These are phyloP conservation scores for Arrhopalites spinosus DNA, from an alignment of 2,888 invertebrate species.

Conservation along the genomic window DNA sequence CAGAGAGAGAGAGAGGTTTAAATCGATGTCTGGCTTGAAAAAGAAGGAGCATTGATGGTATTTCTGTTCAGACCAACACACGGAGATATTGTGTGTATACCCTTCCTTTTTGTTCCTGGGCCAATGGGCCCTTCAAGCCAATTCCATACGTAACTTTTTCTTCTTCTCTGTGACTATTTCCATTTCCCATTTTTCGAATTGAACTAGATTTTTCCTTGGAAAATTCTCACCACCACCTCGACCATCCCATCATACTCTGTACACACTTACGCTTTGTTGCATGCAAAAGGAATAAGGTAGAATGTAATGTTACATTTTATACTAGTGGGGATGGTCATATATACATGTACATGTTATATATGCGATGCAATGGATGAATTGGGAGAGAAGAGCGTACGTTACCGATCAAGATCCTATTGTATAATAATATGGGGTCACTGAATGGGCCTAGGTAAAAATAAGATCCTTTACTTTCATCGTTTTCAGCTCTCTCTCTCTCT, in stretches of 20 bases:
- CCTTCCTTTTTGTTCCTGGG: background rate
- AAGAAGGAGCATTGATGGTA: background rate
- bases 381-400: background rate
- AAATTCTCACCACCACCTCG: background rate
- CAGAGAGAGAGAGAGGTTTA: background rate
- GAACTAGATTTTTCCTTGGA: constrained; percentile 28
- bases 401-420: background rate
- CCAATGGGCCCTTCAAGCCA: background rate
- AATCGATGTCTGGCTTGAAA: background rate
- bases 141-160: background rate
- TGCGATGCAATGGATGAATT: no score
- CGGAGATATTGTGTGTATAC: no score
- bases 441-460: constrained; percentile 11
- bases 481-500: background rate
- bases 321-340: no score
- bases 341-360: no score
- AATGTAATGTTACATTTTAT: no score
- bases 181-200: constrained; percentile 5
- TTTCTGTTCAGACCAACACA: background rate
- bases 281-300: no score
- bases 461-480: background rate
- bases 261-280: no score
- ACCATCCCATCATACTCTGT: no score
- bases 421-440: constrained; percentile 10
- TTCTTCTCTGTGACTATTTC: background rate